Conservation (phyloP, 2,888 invertebrate species). For the Macroteleia sp. region DNA sequence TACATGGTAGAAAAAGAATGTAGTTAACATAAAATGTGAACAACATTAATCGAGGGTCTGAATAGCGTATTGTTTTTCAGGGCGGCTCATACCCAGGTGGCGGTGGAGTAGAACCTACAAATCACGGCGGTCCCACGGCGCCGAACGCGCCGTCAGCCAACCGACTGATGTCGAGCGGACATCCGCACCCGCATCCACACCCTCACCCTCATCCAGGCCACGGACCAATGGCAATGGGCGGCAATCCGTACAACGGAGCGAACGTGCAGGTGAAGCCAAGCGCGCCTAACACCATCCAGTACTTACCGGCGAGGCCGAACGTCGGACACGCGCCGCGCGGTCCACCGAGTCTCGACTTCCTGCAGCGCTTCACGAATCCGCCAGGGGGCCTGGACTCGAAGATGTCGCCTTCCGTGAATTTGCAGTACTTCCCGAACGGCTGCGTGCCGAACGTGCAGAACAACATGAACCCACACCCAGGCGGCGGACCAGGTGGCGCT, state of each 20-base stretch:
- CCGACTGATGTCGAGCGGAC: conserved; percentile 75
- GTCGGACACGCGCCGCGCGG: conserved; percentile 90
- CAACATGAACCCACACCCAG: conserved; percentile 81
- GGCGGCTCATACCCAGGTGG: conserved; percentile 85
- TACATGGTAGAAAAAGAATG: too few species aligned
- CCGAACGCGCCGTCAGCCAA: conserved; percentile 83
- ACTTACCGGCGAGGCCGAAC: conserved; percentile 97
- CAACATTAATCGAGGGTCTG: too few species aligned
- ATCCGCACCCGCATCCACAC: conserved; percentile 64
- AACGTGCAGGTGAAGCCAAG: conserved; percentile 98
- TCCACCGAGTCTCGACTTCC: conserved; percentile 94
- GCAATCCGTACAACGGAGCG: conserved; percentile 88
- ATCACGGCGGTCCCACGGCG: conserved; percentile 85
- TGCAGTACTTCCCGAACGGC: conserved; percentile 90
- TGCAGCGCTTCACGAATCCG: conserved; percentile 94
- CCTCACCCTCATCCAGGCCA: conserved; percentile 65
- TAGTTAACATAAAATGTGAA: too few species aligned
- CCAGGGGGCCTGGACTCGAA: conserved; percentile 89
- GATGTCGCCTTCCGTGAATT: conserved; percentile 87
- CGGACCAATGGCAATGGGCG: conserved; percentile 74
- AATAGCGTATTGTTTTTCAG: too few species aligned
- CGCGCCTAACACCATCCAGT: conserved; percentile 99
- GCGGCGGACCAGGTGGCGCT: conserved; percentile 9
- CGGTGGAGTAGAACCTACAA: conserved; percentile 85
- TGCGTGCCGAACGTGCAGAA: conserved; percentile 84